Evolutionary conservation across 1,140 invertebrate genomes (phyloP).

Genomic region (Apocrypta bakeri): DNA sequence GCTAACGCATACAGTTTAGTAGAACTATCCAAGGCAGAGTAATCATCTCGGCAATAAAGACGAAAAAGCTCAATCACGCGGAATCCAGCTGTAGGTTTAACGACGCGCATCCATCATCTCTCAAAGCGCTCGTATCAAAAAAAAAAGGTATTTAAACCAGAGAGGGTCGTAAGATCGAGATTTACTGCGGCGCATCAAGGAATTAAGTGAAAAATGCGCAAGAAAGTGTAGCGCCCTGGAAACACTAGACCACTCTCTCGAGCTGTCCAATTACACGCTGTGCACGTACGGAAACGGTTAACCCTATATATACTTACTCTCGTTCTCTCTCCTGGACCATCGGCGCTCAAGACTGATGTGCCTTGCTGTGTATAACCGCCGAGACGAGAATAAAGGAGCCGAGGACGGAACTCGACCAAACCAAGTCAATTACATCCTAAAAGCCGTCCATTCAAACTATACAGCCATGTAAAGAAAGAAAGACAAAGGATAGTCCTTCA

Average conservation of each 20-base stretch:
- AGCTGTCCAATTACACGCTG: slow-evolving; percentile 46
- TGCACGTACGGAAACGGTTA: slow-evolving; percentile 36
- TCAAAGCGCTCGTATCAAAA: background rate
- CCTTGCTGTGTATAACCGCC: background rate
- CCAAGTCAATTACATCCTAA: slow-evolving; percentile 31
- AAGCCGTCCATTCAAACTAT: slow-evolving; percentile 9
- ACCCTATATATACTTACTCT: background rate
- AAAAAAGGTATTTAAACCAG: background rate
- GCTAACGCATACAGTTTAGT: no score
- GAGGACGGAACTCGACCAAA: slow-evolving; percentile 2
- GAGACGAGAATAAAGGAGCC: slow-evolving; percentile 27
- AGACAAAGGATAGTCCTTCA: no score
- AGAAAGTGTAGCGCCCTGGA: background rate
- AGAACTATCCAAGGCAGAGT: background rate
- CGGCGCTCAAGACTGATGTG: slow-evolving; percentile 11
- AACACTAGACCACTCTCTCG: slow-evolving; percentile 9
- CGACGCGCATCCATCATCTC: background rate
- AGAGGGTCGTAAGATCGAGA: background rate
- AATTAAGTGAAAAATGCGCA: slow-evolving; percentile 39
- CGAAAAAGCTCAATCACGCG: background rate
- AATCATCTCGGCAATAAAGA: background rate
- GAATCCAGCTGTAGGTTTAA: background rate
- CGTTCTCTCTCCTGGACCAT: background rate
- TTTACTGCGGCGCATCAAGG: slow-evolving; percentile 9
- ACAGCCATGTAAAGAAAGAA: background rate